Percentiles rank a stretch among this genome's conserved stretches.
phyloP scores from a whole-genome alignment of 2,888 invertebrate genomes.

The Caenorhabditis panamensis region DNA sequence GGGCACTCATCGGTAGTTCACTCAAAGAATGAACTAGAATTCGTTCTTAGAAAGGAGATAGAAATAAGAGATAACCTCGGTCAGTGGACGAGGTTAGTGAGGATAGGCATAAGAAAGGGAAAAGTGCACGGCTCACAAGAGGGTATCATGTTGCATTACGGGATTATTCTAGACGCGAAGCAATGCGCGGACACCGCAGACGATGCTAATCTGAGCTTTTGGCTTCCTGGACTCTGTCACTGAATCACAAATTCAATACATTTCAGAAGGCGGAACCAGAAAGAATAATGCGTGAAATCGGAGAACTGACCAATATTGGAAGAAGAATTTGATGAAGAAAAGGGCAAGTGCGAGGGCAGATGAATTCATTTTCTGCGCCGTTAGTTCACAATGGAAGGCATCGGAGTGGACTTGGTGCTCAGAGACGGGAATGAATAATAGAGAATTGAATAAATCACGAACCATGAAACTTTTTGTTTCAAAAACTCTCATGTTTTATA shows the following conservation, averaged over 20 bases:
- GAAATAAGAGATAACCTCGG: constrained; percentile 18
- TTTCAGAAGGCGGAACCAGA: constrained; percentile 14
- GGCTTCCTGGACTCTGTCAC: constrained; percentile 5
- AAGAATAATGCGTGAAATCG: constrained; percentile 32
- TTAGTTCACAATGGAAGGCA: constrained; percentile 19
- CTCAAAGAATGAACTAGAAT: not conserved
- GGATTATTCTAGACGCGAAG: constrained; percentile 23
- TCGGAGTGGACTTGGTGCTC: not conserved
- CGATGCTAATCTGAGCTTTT: constrained; percentile 34
- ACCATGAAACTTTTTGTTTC: not conserved
- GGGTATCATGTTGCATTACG: constrained; percentile 48
- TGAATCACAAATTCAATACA: constrained; percentile 49
- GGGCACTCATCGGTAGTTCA: not conserved
- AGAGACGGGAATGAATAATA: not conserved
- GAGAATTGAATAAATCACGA: not conserved
- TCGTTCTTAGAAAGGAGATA: constrained; percentile 1
- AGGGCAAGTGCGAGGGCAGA: constrained; percentile 26
- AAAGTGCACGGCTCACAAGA: constrained; percentile 35
- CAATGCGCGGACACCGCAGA: not conserved
- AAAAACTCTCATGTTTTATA: not conserved
- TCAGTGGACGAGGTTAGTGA: not conserved
- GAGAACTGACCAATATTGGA: constrained; percentile 10
- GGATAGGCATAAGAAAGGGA: not conserved
- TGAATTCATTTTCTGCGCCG: constrained; percentile 40
- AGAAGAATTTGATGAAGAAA: constrained; percentile 16